Percentiles rank a stretch among this genome's conserved stretches.
Conservation (phyloP, 2,113 vertebrate genomes). For the Bettongia penicillata region DNA sequence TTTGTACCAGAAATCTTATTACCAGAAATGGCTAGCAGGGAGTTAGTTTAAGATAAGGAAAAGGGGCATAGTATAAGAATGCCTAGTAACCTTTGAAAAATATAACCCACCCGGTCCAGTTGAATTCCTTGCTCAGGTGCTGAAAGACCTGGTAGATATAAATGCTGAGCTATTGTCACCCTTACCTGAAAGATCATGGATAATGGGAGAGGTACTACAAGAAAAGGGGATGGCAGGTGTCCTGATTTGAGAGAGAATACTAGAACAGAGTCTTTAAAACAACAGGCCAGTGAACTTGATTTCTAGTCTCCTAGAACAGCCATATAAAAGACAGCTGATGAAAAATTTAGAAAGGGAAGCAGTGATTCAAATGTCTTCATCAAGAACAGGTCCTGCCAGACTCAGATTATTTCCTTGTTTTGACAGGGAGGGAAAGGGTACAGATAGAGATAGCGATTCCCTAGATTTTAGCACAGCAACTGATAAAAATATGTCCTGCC, state of each 20-base stretch:
- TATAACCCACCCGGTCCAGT: neutral
- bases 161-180: neutral
- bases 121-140: neutral
- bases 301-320: too few species aligned
- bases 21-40: neutral
- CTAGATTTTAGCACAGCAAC: too few species aligned
- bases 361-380: too few species aligned
- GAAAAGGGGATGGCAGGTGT: neutral
- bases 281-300: too few species aligned
- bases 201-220: neutral
- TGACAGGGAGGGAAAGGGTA: too few species aligned
- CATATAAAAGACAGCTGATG: too few species aligned
- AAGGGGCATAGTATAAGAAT: neutral
- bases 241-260: too few species aligned
- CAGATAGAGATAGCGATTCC: too few species aligned
- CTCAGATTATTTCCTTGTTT: too few species aligned
- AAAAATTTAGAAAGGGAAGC: too few species aligned
- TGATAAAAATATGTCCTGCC: neutral
- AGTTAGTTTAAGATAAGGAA: too few species aligned
- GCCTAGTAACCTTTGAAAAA: neutral
- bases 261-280: neutral
- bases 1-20: neutral
- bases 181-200: neutral
- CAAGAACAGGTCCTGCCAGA: too few species aligned
- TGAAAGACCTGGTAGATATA: neutral